phyloP scores from a whole-genome alignment of 2,888 invertebrate species.

The Rhodophaea formosa region DNA sequence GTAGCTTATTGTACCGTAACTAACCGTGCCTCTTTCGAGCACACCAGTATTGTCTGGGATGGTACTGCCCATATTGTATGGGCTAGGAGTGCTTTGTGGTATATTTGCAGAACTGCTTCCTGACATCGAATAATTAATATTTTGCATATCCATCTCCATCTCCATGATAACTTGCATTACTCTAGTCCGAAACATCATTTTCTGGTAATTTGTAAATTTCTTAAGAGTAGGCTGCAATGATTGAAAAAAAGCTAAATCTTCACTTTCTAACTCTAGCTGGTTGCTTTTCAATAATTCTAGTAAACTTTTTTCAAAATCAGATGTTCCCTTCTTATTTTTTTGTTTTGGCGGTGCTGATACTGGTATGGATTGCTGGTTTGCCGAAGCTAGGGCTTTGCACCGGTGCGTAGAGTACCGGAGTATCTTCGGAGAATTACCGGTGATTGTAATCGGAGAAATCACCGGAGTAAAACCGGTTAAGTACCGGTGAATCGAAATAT shows the following conservation, averaged over 20 bases:
- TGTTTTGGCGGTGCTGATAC: background rate
- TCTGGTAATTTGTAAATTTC: constrained; percentile 20
- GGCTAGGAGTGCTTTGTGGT: constrained; percentile 9
- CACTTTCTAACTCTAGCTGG: constrained; percentile 23
- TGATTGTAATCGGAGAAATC: too few relatives aligned
- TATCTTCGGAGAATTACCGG: too few relatives aligned
- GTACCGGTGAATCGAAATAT: too few relatives aligned
- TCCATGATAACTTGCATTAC: constrained; percentile 18
- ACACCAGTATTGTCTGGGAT: too few relatives aligned
- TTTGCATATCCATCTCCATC: constrained; percentile 9
- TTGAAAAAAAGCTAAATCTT: constrained; percentile 23
- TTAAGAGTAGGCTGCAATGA: constrained; percentile 24
- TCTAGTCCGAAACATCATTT: constrained; percentile 22
- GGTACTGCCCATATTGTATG: constrained; percentile 2
- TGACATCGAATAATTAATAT: constrained; percentile 13
- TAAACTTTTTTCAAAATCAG: constrained; percentile 20
- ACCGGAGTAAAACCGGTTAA: too few relatives aligned
- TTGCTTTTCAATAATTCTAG: constrained; percentile 20
- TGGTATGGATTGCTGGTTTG: background rate
- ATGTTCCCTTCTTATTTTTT: constrained; percentile 13
- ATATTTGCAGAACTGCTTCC: constrained; percentile 7
- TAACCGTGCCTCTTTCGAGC: too few relatives aligned
- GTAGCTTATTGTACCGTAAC: background rate
- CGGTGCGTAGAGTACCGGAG: too few relatives aligned
- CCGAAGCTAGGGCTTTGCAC: too few relatives aligned